These are phyloP conservation scores for Ophion slaviceki DNA, from an alignment of 2,888 invertebrate species.

Conservation along the genomic window DNA sequence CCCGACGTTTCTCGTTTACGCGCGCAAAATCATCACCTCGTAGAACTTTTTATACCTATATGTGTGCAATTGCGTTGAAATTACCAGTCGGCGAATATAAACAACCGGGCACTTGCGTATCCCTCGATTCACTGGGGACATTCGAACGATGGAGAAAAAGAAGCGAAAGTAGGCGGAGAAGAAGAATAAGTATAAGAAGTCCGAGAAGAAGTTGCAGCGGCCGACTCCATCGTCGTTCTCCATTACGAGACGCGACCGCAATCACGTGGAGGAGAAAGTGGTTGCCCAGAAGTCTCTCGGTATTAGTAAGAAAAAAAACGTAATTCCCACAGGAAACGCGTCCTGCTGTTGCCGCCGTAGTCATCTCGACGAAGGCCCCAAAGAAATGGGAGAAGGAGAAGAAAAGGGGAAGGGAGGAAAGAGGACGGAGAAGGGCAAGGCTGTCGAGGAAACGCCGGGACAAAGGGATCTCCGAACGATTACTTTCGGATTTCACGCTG, in stretches of 20 bases:
- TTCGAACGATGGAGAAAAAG: slow-evolving; percentile 64
- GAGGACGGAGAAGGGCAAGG: slow-evolving; percentile 58
- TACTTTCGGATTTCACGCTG: slow-evolving; percentile 77
- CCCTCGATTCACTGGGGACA: slow-evolving; percentile 45
- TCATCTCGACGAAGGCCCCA: slow-evolving; percentile 52
- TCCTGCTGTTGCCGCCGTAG: slow-evolving; percentile 60
- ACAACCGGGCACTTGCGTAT: slow-evolving; percentile 25
- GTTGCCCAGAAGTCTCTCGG: slow-evolving; percentile 52
- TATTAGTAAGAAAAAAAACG: slow-evolving; percentile 42
- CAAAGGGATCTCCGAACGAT: slow-evolving; percentile 73
- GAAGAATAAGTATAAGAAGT: background rate
- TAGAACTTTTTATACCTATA: background rate
- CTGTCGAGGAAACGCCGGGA: slow-evolving; percentile 73
- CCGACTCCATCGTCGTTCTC: slow-evolving; percentile 46
- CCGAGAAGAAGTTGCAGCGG: slow-evolving; percentile 26
- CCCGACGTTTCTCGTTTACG: background rate
- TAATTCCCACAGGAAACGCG: slow-evolving; percentile 68
- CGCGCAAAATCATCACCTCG: background rate
- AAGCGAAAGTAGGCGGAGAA: slow-evolving; percentile 6
- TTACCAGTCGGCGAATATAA: slow-evolving; percentile 21
- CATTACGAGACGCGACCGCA: slow-evolving; percentile 66
- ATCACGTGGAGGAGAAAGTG: slow-evolving; percentile 73
- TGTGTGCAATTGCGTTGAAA: background rate
- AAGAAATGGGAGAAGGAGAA: slow-evolving; percentile 25
- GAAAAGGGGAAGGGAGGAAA: slow-evolving; percentile 55